A percentile compares a stretch with the other conserved stretches of the same genome.
Evolutionary conservation across 1,140 invertebrate genomes (phyloP).

Genomic region (Oscheius sp.): DNA sequence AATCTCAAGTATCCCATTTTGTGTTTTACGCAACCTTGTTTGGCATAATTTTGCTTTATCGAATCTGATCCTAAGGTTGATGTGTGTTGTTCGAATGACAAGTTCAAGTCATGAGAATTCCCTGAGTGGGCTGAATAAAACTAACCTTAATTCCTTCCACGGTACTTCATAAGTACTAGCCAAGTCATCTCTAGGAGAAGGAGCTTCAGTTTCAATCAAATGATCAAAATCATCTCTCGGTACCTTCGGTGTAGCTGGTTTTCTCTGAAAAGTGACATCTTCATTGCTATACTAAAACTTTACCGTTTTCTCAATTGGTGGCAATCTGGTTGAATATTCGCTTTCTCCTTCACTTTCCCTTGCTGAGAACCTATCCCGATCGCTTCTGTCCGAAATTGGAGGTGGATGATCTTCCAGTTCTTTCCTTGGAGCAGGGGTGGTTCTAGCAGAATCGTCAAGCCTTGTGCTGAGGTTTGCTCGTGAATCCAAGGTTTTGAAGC

Average conservation of each 20-base stretch:
- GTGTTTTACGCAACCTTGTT: neutral
- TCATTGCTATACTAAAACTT: no score
- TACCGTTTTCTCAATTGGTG: neutral
- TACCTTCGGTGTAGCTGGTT: neutral
- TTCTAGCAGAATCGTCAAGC: neutral
- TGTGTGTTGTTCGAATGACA: neutral
- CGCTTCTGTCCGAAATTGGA: neutral
- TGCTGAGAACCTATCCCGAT: neutral
- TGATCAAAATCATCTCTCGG: neutral
- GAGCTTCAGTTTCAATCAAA: neutral
- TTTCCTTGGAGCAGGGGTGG: neutral
- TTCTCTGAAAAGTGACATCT: no score
- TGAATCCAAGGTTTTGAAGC: neutral
- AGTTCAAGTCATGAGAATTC: no score
- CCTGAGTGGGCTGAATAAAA: neutral
- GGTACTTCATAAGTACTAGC: neutral
- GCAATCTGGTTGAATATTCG: neutral
- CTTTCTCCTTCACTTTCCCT: neutral
- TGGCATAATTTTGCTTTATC: neutral
- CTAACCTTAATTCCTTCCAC: neutral
- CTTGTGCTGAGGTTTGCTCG: neutral
- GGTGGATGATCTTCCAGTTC: neutral
- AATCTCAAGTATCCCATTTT: constrained; percentile 10
- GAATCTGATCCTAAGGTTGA: neutral
- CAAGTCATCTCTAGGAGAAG: neutral